Base-by-base conservation (phyloP, 2,113 vertebrate genomes). In the Apus apus region DNA sequence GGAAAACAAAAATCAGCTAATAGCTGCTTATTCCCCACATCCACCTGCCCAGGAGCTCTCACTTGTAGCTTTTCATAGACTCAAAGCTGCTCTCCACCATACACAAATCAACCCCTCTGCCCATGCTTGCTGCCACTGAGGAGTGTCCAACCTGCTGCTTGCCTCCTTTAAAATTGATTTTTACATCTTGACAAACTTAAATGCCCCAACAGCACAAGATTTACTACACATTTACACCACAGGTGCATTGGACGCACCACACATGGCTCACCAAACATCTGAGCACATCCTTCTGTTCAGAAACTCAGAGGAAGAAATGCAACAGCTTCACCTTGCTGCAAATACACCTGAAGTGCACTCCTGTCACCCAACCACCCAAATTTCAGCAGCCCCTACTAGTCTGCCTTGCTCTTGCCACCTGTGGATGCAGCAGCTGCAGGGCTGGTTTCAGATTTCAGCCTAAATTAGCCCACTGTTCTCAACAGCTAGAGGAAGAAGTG, bases 1-100 rank as follows among this genome's bases (percentile, higher is more conserved):
- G 30, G 48, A 70, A 93, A 90, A 89, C 48, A 96, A 43, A 95
- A 92, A 7, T 65, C 86, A 88, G 46, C 50, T 93, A 87, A 75
- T 57, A 89, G 71, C 48, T 46, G 56, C 73, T 88, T 67, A 68
- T 21, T 72, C 13, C 9, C 53, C 36, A 57, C n/a, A 50, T n/a
- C 15, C 27, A 66, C 54, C 67, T 78, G 16, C n/a, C 51, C 85
- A 4, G 5, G 53, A 79, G 12, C 27, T 73, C 64, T 58, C 21
- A 30, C 57, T 26, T 32, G 30, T 8, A 84, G 45, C 17, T 72
- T 65, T 79, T 70, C 22, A 62, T 2, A 46, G 34, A 27, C 26
- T 17, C 68, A 72, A 78, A 54, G 12, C 13, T 13, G 9, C 8
- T 91, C 46, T 66, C 58, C 57, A 45, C 32, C 1, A 0, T 2